These are phyloP conservation scores for Parasteatoda tepidariorum DNA, from an alignment of 1,140 invertebrate genomes.

Conservation along the genomic window DNA sequence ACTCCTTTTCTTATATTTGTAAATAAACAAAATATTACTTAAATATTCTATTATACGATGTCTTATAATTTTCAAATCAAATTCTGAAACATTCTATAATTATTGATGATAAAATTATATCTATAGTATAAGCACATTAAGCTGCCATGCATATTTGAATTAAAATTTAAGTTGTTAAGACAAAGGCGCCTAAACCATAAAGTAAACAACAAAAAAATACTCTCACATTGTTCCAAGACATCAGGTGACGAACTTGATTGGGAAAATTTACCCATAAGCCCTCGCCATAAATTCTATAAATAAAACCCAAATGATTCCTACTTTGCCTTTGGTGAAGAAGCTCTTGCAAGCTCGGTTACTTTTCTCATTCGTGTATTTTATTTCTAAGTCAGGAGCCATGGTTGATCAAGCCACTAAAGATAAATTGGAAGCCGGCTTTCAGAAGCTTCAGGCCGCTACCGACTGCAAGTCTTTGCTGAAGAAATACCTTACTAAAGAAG, in stretches of 20 bases:
- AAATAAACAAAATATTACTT: too few relatives aligned
- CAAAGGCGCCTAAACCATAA: neutral
- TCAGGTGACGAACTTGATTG: neutral
- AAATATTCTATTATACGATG: too few relatives aligned
- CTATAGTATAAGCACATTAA: too few relatives aligned
- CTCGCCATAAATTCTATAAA: constrained; percentile 34
- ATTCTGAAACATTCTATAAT: too few relatives aligned
- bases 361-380: neutral
- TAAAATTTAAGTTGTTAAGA: neutral
- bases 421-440: constrained; percentile 89
- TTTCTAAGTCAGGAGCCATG: constrained; percentile 54
- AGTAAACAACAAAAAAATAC: neutral
- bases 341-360: neutral
- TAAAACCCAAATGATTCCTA: constrained; percentile 7
- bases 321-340: constrained; percentile 35
- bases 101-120: too few relatives aligned
- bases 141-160: too few relatives aligned
- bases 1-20: too few relatives aligned
- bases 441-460: constrained; percentile 82
- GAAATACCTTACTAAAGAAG: constrained; percentile 89
- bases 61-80: too few relatives aligned
- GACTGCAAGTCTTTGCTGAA: constrained; percentile 95
- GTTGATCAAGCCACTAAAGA: constrained; percentile 69
- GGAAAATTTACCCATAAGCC: constrained; percentile 52
- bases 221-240: neutral